phyloP scores from a whole-genome alignment of 2,888 invertebrate species.

The Eupithecia dodoneata region DNA sequence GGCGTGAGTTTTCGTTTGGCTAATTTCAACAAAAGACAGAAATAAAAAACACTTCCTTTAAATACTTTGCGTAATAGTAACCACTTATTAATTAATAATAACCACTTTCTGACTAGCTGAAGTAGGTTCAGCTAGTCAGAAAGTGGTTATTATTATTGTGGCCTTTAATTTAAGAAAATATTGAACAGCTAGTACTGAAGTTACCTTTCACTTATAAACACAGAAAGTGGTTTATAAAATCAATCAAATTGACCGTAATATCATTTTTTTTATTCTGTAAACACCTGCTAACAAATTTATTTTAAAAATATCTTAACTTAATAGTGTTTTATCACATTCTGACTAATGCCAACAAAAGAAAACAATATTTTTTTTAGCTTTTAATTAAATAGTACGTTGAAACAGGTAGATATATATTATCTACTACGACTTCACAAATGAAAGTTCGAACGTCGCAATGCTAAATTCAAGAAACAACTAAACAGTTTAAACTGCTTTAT shows the following conservation, averaged over 20 bases:
- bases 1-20: background rate
- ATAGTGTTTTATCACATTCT: too few species aligned
- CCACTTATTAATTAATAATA: too few species aligned
- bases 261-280: background rate
- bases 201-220: too few species aligned
- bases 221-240: too few species aligned
- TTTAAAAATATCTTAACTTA: too few species aligned
- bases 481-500: conserved; percentile 18
- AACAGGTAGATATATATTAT: background rate
- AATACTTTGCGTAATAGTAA: too few species aligned
- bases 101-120: too few species aligned
- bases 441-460: background rate
- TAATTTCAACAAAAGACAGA: background rate
- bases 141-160: background rate
- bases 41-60: background rate
- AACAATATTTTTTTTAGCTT: background rate
- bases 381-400: background rate
- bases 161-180: too few species aligned
- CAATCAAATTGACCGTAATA: too few species aligned
- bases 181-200: too few species aligned
- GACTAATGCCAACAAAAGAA: too few species aligned
- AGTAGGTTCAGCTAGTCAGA: background rate
- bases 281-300: background rate
- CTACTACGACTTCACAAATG: background rate
- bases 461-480: background rate